Conservation (phyloP, 1,140 invertebrate species). For the Orius insidiosus region DNA sequence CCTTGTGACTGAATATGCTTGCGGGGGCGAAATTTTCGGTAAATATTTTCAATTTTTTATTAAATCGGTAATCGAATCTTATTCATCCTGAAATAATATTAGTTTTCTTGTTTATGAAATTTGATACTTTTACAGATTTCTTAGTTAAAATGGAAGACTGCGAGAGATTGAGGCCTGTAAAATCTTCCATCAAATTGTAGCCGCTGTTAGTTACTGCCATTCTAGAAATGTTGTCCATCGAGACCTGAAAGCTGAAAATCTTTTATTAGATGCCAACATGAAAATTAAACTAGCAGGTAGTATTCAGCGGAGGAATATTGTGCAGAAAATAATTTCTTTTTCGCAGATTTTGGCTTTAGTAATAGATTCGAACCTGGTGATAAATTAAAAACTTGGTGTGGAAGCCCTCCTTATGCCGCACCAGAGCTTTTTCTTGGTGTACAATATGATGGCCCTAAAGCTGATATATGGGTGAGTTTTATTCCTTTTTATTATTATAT, state of each 20-base stretch:
- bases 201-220: conserved; percentile 91
- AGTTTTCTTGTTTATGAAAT: conserved; percentile 3
- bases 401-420: conserved; percentile 92
- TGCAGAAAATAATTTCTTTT: conserved; percentile 4
- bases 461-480: conserved; percentile 87
- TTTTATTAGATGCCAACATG: conserved; percentile 81
- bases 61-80: background rate
- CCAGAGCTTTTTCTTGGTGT: conserved; percentile 95
- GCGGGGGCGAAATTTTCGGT: conserved; percentile 91
- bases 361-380: conserved; percentile 75
- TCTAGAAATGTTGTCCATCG: conserved; percentile 83
- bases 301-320: no score
- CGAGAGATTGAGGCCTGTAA: conserved; percentile 77
- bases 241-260: conserved; percentile 94
- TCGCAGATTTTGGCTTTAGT: conserved; percentile 84
- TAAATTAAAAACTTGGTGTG: conserved; percentile 85
- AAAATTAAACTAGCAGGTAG: conserved; percentile 87
- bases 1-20: conserved; percentile 87
- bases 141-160: conserved; percentile 90
- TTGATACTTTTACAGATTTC: conserved; percentile 49
- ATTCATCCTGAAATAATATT: background rate
- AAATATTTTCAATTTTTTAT: conserved; percentile 29
- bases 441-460: conserved; percentile 88
- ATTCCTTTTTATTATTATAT: no score
- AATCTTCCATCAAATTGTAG: conserved; percentile 92